Evolutionary conservation across 2,113 vertebrate genomes (phyloP).

Genomic region (Erythrolamprus reginae): DNA sequence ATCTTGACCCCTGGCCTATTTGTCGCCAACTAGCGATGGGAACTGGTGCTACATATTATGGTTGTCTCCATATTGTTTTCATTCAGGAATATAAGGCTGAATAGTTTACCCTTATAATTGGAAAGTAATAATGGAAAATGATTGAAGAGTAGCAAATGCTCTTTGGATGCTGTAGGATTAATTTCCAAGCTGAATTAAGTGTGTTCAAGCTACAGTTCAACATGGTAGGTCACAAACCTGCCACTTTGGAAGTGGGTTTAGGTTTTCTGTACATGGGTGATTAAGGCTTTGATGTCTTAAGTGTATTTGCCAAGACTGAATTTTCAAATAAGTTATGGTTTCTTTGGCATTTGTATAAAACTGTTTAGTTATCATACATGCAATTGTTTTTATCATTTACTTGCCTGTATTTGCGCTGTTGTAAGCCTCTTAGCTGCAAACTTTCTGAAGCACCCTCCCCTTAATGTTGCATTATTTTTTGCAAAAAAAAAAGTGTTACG

Average conservation of each 20-base stretch:
- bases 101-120: not conserved
- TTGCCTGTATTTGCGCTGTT: conserved; percentile 69
- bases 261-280: conserved; percentile 37
- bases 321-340: conserved; percentile 50
- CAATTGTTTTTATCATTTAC: conserved; percentile 37
- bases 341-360: conserved; percentile 23
- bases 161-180: not conserved
- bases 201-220: too few species aligned
- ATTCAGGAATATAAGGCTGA: not conserved
- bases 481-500: conserved; percentile 47
- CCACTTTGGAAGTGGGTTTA: conserved; percentile 33
- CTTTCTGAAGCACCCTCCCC: conserved; percentile 74
- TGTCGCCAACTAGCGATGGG: not conserved
- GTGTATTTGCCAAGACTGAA: conserved; percentile 33
- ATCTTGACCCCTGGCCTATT: not conserved
- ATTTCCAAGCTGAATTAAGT: not conserved
- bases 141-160: not conserved
- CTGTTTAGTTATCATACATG: conserved; percentile 23
- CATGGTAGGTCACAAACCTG: not conserved
- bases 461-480: conserved; percentile 62
- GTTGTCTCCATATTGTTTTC: not conserved
- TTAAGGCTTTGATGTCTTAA: conserved; percentile 45
- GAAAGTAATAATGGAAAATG: not conserved
- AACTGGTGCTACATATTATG: not conserved
- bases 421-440: conserved; percentile 71